Conservation (phyloP, 2,888 invertebrate genomes). For the Yponomeuta sedellus region DNA sequence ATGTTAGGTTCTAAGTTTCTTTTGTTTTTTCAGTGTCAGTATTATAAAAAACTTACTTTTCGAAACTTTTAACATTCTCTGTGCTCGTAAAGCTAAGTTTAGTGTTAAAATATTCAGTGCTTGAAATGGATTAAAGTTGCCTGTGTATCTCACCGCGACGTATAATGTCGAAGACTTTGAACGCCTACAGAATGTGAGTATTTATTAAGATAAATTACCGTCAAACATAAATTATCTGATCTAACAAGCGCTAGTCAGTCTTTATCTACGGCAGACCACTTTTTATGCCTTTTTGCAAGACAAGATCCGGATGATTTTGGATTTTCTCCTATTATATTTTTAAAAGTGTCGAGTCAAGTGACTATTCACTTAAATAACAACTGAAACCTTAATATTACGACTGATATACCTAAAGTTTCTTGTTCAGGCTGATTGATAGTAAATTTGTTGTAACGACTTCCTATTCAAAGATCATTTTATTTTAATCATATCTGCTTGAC, state of each 20-base stretch:
- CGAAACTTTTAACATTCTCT: neutral
- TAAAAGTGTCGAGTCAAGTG: too few species aligned
- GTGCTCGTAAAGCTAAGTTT: neutral
- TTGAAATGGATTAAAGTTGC: conserved; percentile 10
- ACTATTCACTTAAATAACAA: too few species aligned
- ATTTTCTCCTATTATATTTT: too few species aligned
- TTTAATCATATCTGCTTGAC: neutral
- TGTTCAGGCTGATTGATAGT: too few species aligned
- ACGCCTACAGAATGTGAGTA: conserved; percentile 94
- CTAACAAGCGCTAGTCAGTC: too few species aligned
- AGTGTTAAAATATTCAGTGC: neutral
- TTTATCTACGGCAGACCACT: too few species aligned
- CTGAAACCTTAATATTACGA: too few species aligned
- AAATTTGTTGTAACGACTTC: too few species aligned
- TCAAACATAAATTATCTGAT: too few species aligned
- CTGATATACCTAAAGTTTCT: too few species aligned
- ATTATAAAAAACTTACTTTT: neutral
- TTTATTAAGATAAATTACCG: conserved; percentile 22
- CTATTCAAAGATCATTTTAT: neutral
- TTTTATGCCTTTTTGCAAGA: too few species aligned
- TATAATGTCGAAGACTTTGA: conserved; percentile 89
- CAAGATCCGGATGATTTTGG: too few species aligned
- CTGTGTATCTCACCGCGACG: neutral
- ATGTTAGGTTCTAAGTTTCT: neutral
- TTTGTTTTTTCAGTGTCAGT: neutral